Evolutionary conservation across 2,113 vertebrate genomes (phyloP).

Genomic region (Fregata magnificens): DNA sequence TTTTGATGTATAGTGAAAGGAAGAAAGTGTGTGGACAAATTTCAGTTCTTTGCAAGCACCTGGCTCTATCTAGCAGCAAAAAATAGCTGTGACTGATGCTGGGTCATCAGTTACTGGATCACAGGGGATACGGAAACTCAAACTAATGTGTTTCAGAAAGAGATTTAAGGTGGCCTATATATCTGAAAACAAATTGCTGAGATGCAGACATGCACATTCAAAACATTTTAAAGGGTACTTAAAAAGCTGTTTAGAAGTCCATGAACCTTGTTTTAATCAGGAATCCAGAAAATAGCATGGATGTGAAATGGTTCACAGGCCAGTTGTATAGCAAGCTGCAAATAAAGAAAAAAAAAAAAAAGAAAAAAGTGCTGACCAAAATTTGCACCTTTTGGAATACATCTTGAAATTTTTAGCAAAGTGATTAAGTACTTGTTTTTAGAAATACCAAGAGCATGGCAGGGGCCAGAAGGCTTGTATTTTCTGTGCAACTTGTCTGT

Average conservation of each 20-base stretch:
- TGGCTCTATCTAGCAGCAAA: neutral
- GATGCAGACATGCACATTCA: neutral
- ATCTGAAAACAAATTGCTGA: neutral
- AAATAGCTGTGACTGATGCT: neutral
- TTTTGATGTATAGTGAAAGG: neutral
- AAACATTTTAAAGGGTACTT: neutral
- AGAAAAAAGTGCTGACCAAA: neutral
- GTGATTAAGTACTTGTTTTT: neutral
- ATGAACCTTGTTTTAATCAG: neutral
- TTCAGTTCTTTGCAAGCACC: neutral
- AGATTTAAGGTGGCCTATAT: neutral
- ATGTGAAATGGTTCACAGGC: neutral
- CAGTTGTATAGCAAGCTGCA: neutral
- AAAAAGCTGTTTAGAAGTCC: neutral
- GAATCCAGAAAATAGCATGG: neutral
- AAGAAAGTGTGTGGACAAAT: neutral
- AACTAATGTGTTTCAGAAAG: neutral
- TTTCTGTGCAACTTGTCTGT: neutral
- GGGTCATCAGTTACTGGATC: neutral
- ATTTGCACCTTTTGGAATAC: neutral
- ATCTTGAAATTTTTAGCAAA: neutral
- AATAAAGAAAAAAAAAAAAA: neutral
- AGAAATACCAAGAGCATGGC: neutral
- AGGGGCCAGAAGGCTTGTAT: neutral
- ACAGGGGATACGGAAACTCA: neutral